Base-by-base conservation (phyloP, 2,113 vertebrate genomes). In the Dunckerocampus dactyliophorus region DNA sequence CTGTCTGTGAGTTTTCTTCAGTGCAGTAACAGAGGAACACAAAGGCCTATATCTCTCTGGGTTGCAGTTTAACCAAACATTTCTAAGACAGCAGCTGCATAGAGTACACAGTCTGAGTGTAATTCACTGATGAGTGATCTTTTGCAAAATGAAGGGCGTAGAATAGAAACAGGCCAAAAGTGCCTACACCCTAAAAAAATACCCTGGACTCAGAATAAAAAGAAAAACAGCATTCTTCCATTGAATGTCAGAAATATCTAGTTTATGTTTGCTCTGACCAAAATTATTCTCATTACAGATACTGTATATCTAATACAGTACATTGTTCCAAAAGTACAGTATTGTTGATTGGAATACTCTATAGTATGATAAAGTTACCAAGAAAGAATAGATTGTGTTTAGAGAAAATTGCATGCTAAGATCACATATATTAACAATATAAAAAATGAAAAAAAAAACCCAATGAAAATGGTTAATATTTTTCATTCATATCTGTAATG, bases 71-170 rank as follows among this genome's bases (percentile, higher is more conserved):
- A 77, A 78, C 72, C 74, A 80, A 63, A 53, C 52, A 17, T 12
- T 53, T 76, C 34, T 66, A n/a, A 74, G 61, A 76, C 64, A 65
- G 37, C 85, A 85, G 73, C 76, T 88, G 77, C 21, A 28, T 75
- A 53, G 50, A 67, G 49, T 53, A 67, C 58, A 76, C 53, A 72
- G 37, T 68, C 42, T 60, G 70, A 70, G 60, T 61, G 59, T 78
- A 72, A 88, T 71, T 83, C 72, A 76, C 28, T 59, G 39, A 63
- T 74, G 75, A 77, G 59, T 58, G 67, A 82, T 67, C 51, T 57
- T 34, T 55, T 42, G 66, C 43, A 76, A 62, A 62, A 71, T 65
- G 63, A 59, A 67, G 65, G 65, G 71, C 49, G 69, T 19, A 42
- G n/a, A 39, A 11, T 19, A 54, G 77, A 76, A 49, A 71, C 67